A percentile compares a stretch with the other conserved stretches of the same genome.
Evolutionary conservation across 2,888 invertebrate genomes (phyloP).

Genomic region (Abscondita cerata): DNA sequence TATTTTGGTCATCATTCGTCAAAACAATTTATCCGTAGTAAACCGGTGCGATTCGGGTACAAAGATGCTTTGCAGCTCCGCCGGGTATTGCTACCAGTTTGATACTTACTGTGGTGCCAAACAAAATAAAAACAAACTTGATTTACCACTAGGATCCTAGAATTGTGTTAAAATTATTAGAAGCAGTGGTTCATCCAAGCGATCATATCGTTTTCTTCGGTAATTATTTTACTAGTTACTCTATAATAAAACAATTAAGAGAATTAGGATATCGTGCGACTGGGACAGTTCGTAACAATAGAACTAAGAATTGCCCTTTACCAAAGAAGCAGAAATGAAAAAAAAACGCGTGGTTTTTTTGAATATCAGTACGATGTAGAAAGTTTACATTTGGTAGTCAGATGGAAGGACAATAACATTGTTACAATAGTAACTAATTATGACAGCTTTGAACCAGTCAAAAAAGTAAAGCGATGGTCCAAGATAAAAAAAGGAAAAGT

Average conservation of each 20-base stretch:
- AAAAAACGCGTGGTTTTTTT: no score
- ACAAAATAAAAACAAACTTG: background rate
- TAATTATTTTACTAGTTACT: no score
- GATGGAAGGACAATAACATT: background rate
- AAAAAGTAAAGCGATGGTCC: no score
- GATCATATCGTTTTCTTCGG: no score
- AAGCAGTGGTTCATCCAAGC: no score
- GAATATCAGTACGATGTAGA: background rate
- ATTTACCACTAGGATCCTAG: background rate
- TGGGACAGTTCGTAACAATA: no score
- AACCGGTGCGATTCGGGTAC: slow-evolving; percentile 44
- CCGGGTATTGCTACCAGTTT: slow-evolving; percentile 31
- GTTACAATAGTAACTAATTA: no score
- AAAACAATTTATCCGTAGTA: slow-evolving; percentile 44
- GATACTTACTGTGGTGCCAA: slow-evolving; percentile 36
- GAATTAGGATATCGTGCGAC: no score
- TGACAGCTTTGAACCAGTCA: no score
- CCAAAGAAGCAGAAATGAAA: background rate
- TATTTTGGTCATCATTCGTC: slow-evolving; percentile 41
- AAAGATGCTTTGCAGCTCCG: slow-evolving; percentile 40
- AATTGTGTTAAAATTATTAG: no score
- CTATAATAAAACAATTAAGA: no score
- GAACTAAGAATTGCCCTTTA: background rate
- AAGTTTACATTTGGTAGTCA: background rate
- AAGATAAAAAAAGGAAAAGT: no score